phyloP scores from a whole-genome alignment of 2,113 vertebrate species.

The Hippotragus niger region DNA sequence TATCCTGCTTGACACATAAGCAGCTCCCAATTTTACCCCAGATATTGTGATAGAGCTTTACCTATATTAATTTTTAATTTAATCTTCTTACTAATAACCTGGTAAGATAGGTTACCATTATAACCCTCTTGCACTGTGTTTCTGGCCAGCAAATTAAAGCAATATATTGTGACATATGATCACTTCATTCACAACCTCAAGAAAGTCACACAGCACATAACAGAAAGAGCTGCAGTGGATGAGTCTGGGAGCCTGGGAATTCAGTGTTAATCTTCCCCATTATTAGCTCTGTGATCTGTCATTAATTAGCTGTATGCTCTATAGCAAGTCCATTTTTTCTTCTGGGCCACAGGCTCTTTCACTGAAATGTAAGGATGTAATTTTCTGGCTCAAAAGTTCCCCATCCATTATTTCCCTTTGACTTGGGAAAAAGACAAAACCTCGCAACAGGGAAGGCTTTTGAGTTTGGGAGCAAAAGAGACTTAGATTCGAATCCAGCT shows the following conservation, averaged over 20 bases:
- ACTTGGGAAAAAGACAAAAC: background rate
- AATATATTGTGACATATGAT: background rate
- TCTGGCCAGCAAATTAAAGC: background rate
- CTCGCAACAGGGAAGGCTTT: background rate
- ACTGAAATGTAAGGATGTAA: background rate
- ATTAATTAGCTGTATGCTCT: background rate
- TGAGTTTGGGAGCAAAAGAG: background rate
- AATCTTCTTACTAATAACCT: background rate
- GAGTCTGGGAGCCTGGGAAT: background rate
- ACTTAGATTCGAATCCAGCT: background rate
- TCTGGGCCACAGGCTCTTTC: background rate
- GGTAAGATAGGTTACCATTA: background rate
- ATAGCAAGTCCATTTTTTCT: background rate
- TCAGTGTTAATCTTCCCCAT: too few species aligned
- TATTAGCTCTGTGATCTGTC: background rate
- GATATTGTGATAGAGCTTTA: background rate
- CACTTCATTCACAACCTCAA: background rate
- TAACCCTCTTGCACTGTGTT: background rate
- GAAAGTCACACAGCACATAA: background rate
- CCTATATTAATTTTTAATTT: background rate
- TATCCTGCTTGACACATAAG: too few species aligned
- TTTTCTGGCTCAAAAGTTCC: background rate
- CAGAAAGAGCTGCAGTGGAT: background rate
- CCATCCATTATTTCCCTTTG: background rate
- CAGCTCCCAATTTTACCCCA: background rate